These are phyloP conservation scores for Panurus biarmicus DNA, from an alignment of 2,113 vertebrate species.

Conservation along the genomic window DNA sequence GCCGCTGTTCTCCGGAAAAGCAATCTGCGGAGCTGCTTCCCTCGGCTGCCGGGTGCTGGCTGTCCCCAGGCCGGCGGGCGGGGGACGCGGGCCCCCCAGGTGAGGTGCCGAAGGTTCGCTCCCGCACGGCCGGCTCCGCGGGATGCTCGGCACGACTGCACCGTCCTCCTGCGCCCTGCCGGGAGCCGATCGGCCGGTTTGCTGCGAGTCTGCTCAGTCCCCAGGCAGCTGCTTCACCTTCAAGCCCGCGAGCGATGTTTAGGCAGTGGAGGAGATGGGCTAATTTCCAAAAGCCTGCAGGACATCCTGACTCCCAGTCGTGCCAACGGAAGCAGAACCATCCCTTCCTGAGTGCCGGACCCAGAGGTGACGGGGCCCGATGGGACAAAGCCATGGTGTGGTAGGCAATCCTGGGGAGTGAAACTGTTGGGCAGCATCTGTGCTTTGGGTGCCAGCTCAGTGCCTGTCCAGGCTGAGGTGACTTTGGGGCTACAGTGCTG, in stretches of 20 bases:
- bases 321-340: background rate
- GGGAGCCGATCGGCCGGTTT: background rate
- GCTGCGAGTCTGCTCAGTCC: background rate
- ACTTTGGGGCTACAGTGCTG: background rate
- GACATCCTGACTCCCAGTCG: background rate
- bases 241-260: background rate
- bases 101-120: fast-evolving
- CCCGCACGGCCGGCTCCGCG: background rate
- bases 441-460: background rate
- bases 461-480: background rate
- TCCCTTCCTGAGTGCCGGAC: background rate
- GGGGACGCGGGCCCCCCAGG: background rate
- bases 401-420: background rate
- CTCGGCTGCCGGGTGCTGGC: background rate
- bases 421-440: fast-evolving
- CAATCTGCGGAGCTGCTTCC: background rate
- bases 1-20: background rate
- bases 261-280: background rate
- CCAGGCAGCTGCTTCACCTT: background rate
- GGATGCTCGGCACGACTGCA: background rate
- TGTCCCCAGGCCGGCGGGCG: background rate
- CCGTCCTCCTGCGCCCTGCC: background rate
- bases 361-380: background rate
- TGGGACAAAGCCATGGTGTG: background rate
- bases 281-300: background rate